A percentile compares a stretch with the other conserved stretches of the same genome.
These are phyloP conservation scores for Seriola dumerili DNA, from an alignment of 2,113 vertebrate genomes.

Conservation along the genomic window DNA sequence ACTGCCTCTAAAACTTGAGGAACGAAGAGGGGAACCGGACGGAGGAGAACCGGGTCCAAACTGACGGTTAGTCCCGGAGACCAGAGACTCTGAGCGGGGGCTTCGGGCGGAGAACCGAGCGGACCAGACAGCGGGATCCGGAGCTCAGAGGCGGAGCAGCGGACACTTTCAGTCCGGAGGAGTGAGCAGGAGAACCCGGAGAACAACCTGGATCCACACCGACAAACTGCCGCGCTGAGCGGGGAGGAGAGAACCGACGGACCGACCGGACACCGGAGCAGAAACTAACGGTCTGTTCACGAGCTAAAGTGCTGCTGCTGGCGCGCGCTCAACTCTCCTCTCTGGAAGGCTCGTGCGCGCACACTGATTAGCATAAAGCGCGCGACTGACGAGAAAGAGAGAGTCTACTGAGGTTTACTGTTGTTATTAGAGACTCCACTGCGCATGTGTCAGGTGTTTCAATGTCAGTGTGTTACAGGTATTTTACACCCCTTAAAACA, in stretches of 20 bases:
- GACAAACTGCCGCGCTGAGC: background rate
- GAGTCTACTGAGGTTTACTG: background rate
- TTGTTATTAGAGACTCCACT: too few species aligned
- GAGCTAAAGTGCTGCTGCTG: conserved; percentile 42
- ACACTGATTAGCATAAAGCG: conserved; percentile 32
- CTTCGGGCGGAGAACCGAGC: background rate
- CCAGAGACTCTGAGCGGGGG: background rate
- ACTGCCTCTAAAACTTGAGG: background rate
- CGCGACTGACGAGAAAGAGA: conserved; percentile 13
- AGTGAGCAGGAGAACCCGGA: too few species aligned
- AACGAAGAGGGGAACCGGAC: background rate
- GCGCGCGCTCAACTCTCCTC: conserved; percentile 45
- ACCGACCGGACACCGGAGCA: conserved; percentile 5
- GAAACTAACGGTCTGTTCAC: conserved; percentile 29
- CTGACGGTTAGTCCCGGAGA: background rate
- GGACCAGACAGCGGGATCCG: background rate
- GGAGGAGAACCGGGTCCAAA: background rate
- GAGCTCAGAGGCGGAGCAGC: background rate
- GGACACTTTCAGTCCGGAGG: too few species aligned
- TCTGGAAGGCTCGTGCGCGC: conserved; percentile 14
- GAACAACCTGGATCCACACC: background rate
- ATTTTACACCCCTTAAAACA: too few species aligned
- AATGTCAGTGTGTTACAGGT: too few species aligned
- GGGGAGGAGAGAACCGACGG: background rate
- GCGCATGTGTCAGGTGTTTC: too few species aligned